These are phyloP conservation scores for Pitta sordida DNA, from an alignment of 2,113 vertebrate genomes.

Conservation along the genomic window DNA sequence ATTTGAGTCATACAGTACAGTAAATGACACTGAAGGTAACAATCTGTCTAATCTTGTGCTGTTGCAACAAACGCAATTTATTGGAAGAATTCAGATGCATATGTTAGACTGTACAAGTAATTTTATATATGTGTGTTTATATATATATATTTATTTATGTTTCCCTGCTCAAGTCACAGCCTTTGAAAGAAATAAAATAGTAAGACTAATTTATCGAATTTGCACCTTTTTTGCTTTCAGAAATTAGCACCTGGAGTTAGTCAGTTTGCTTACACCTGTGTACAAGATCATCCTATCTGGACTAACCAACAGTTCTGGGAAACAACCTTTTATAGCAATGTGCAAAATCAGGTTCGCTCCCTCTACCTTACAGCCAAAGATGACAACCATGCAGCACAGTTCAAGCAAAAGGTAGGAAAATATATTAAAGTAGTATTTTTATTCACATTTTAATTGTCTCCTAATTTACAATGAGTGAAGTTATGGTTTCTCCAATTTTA, in stretches of 20 bases:
- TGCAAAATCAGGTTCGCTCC: constrained; percentile 90
- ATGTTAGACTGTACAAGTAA: not conserved
- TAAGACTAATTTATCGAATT: not conserved
- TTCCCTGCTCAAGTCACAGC: not conserved
- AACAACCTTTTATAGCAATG: constrained; percentile 94
- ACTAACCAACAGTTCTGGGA: constrained; percentile 98
- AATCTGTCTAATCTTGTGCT: not conserved
- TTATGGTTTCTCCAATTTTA: not conserved
- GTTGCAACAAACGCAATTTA: not conserved
- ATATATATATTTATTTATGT: not conserved
- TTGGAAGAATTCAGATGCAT: not conserved
- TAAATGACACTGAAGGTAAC: not conserved
- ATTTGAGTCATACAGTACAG: not conserved
- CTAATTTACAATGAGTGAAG: not conserved
- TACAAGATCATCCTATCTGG: constrained; percentile 97
- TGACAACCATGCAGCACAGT: constrained; percentile 69
- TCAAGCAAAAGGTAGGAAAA: constrained; percentile 80
- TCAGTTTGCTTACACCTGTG: constrained; percentile 96
- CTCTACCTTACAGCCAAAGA: constrained; percentile 87
- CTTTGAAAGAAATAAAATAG: not conserved
- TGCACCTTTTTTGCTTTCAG: constrained; percentile 65
- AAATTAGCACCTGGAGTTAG: constrained; percentile 91
- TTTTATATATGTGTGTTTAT: not conserved
- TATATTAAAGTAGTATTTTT: not conserved
- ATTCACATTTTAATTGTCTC: not conserved